Base-by-base conservation (phyloP, 1,140 invertebrate genomes). In the Trichogramma pretiosum region DNA sequence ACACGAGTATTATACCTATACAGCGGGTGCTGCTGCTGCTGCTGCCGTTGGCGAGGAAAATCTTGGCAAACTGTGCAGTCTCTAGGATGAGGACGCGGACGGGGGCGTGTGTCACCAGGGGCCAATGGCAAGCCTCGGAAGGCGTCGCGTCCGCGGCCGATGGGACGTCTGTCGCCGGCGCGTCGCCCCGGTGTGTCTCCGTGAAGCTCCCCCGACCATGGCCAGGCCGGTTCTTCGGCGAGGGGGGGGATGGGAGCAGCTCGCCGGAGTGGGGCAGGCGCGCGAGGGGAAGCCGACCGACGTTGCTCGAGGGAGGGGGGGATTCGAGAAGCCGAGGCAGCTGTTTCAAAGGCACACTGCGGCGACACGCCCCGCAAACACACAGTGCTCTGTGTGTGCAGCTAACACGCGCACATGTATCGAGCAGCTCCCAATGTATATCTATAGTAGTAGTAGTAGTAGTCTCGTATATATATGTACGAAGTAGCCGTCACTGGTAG, bases 91-190 rank as follows among this genome's bases (percentile, higher is more conserved):
- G 56, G 45, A 50, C 45, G 53, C n/a, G n/a, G n/a, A 56, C 50
- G 57, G 57, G 63, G 68, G 69, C 68, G 69, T 71, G 68, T 67
- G 68, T 68, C 66, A 65, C 59, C 60, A 63, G 46, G 34, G 24
- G 51, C 69, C 69, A 72, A 72, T 72, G 58, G 52, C 58, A 53
- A 50, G 26, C 23, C 33, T 44, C 52, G 54, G 66, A 68, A 70
- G 69, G 69, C 68, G 69, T 70, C 67, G 64, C 48, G 19, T 13
- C 9, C 22, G 32, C 38, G 16, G 43, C 17, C 48, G 41, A 44
- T n/a, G 41, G 46, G 55, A 58, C 55, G 56, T 53, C 55, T 58
- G 52, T 54, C 51, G 50, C 54, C 50, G 45, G 45, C 48, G 52
- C 44, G 56, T 54, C 48, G 50, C 5, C 39, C 40, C 54, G 48